Evolutionary conservation across 1,140 invertebrate genomes (phyloP), one percentile per base, ranked within the genome.

Genomic region (Penaeus chinensis): DNA sequence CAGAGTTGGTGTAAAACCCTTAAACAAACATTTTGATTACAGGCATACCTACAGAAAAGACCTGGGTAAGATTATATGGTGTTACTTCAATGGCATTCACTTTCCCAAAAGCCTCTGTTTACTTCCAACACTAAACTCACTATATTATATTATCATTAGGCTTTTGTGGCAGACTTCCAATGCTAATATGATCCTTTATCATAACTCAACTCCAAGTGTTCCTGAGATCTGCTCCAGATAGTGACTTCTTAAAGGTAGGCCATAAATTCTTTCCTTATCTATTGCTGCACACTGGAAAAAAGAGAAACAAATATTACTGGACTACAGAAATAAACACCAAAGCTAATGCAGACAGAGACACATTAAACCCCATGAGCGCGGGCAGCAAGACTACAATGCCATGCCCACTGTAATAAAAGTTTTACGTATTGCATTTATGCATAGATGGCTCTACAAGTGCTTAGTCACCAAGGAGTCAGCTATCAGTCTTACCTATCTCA

Each of bases 191-290:
- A 42, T 24, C 69, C 27, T 74, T 32, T 74, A 74, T 86, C 84
- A 89, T 47, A 84, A 78, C 54, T 92, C 90, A 27, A 93, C 85
- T 76, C 92, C 92, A 22, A 93, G 84, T 37, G 91, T 91, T 85
- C 91, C 91, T 84, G 91, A 92, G 20, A 94, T 91, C 91, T 94
- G 94, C 84, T 92, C 90, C 63, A 94, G 91, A 90, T 94, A 94
- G 47, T 92, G 91, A 74, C 92, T 93, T 84, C 93, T 92, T 37
- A 94, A 90, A 60, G 94, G 94, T 32, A 94, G 91, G 87, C 94
- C 92, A 90, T 92, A 94, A 76, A 92, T 92, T 85, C 92, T 91
- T 82, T 93, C 93, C 65, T 91, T 90, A 65, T 93, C 91, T 61
- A 94, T 91, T 47, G 92, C 91, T 89, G 93, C 91, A 93, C 94